phyloP scores from a whole-genome alignment of 2,888 invertebrate genomes.

The Carterocephalus palaemon region DNA sequence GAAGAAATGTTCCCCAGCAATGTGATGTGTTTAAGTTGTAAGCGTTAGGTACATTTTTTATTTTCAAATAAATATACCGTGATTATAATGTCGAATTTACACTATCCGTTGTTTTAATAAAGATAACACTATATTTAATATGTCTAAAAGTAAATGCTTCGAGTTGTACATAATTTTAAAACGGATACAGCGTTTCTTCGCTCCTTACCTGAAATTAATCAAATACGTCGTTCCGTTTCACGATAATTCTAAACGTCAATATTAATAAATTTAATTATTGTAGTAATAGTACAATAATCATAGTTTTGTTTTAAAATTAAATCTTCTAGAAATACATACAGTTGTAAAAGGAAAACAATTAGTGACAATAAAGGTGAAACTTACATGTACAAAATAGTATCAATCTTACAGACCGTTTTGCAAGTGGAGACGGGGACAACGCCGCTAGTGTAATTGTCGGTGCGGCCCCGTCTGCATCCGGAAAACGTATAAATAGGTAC shows the following conservation, averaged over 20 bases:
- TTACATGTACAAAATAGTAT: constrained; percentile 56
- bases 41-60: constrained; percentile 59
- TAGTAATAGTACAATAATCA: constrained; percentile 70
- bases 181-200: constrained; percentile 42
- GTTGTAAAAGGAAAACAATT: constrained; percentile 65
- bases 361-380: constrained; percentile 69
- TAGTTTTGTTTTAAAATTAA: constrained; percentile 65
- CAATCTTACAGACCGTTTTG: constrained; percentile 36
- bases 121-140: constrained; percentile 73
- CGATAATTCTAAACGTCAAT: constrained; percentile 63
- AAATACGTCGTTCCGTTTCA: constrained; percentile 57
- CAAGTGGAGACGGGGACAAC: constrained; percentile 39
- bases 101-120: constrained; percentile 57
- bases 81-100: constrained; percentile 52
- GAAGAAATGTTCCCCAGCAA: constrained; percentile 52
- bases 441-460: no score
- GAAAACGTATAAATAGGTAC: constrained; percentile 49
- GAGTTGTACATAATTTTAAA: constrained; percentile 70
- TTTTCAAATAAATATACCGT: constrained; percentile 60
- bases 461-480: constrained; percentile 34
- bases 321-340: constrained; percentile 70
- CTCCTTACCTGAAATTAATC: constrained; percentile 35
- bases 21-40: constrained; percentile 67
- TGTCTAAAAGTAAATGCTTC: constrained; percentile 78
- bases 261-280: constrained; percentile 66